phyloP scores from a whole-genome alignment of 1,140 invertebrate genomes.

The Coboldia fuscipes region DNA sequence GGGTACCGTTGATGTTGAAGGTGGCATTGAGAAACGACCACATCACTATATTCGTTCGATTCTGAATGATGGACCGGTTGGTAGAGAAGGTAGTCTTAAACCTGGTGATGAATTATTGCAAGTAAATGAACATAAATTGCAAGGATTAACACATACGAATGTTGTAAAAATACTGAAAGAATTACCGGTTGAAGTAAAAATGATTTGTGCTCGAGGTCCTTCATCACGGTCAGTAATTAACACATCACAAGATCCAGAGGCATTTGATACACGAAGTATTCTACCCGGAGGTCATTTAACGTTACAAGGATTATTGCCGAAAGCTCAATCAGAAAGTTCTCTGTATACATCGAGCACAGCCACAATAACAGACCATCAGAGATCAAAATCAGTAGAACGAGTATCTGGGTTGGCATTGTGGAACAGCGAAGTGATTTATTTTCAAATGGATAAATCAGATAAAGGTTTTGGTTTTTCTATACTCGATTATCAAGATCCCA shows the following conservation, averaged over 20 bases:
- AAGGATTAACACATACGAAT: conserved; percentile 72
- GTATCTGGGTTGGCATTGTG: conserved; percentile 81
- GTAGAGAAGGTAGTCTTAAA: conserved; percentile 49
- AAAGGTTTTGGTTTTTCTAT: conserved; percentile 87
- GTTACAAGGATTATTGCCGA: conserved; percentile 38
- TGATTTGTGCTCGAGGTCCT: conserved; percentile 54
- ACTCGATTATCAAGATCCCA: conserved; percentile 80
- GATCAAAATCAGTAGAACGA: conserved; percentile 71
- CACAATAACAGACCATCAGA: conserved; percentile 35
- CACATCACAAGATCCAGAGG: conserved; percentile 50
- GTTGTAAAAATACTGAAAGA: conserved; percentile 79
- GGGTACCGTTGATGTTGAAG: conserved; percentile 76
- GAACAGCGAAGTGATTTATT: conserved; percentile 68
- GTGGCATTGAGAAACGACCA: conserved; percentile 58
- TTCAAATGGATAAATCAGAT: conserved; percentile 73
- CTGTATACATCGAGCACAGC: conserved; percentile 49
- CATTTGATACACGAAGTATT: conserved; percentile 52
- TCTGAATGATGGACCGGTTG: conserved; percentile 70
- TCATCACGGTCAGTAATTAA: conserved; percentile 42
- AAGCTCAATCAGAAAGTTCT: conserved; percentile 75
- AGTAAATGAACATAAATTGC: conserved; percentile 71
- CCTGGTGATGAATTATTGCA: conserved; percentile 77
- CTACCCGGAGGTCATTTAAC: conserved; percentile 54
- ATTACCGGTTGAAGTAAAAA: conserved; percentile 56
- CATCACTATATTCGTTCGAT: conserved; percentile 76